Conservation (phyloP, 37 sponge, comb jelly and placozoan species). For the Agelas oroides region DNA sequence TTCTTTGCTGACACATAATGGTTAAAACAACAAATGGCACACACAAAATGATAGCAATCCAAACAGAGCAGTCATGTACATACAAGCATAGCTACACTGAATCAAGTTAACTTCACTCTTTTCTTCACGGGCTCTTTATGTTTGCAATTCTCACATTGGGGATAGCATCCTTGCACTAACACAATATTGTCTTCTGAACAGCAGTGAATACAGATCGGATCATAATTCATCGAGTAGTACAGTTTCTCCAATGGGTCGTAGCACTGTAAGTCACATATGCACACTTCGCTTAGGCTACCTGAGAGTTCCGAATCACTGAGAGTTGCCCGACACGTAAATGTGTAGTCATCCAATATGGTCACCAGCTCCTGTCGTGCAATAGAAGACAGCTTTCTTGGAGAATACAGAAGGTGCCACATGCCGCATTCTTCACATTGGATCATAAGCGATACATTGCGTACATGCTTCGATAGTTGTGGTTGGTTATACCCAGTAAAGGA, state of each 20-base stretch:
- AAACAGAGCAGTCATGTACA: not conserved
- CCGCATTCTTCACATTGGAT: conserved; percentile 47
- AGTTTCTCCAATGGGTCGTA: conserved; percentile 43
- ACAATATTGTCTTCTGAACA: conserved; percentile 15
- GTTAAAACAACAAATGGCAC: not conserved
- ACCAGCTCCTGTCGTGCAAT: not conserved
- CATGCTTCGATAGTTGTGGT: no score
- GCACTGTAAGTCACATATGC: conserved; percentile 17
- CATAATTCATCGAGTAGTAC: conserved; percentile 60
- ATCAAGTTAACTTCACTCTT: not conserved
- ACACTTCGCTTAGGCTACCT: conserved; percentile 1
- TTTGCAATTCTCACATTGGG: conserved; percentile 11
- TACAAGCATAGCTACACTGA: not conserved
- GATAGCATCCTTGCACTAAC: not conserved
- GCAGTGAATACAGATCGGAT: conserved; percentile 62
- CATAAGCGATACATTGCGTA: conserved; percentile 29
- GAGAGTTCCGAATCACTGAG: conserved; percentile 38
- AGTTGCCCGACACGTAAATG: conserved; percentile 33
- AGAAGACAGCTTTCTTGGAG: not conserved
- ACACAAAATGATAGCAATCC: not conserved
- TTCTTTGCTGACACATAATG: no score
- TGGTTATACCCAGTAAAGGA: no score
- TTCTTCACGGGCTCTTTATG: not conserved
- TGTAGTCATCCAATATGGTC: not conserved
- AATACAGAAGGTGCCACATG: conserved; percentile 44